A percentile compares a stretch with the other conserved stretches of the same genome.
Conservation (phyloP, 2,888 invertebrate genomes). For the Xestobium rufovillosum region DNA sequence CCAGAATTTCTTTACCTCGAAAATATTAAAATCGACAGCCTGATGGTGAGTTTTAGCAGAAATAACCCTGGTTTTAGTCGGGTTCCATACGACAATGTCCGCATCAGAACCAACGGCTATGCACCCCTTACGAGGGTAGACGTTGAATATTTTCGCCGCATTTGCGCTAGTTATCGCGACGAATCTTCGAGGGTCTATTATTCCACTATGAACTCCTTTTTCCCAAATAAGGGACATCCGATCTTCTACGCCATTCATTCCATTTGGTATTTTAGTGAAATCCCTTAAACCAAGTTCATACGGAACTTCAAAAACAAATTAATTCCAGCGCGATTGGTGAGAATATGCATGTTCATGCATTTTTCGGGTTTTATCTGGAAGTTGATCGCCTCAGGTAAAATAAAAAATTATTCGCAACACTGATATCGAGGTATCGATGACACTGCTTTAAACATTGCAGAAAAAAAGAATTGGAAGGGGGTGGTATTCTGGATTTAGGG, state of each 20-base stretch:
- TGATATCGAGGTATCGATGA: no score
- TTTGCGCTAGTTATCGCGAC: constrained; percentile 94
- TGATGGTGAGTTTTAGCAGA: constrained; percentile 89
- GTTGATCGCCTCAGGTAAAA: constrained; percentile 61
- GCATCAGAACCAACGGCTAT: constrained; percentile 92
- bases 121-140: constrained; percentile 93
- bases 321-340: constrained; percentile 62
- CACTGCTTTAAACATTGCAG: no score
- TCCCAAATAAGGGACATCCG: constrained; percentile 97
- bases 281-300: constrained; percentile 82
- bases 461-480: constrained; percentile 58
- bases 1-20: constrained; percentile 61
- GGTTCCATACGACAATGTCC: constrained; percentile 96
- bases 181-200: constrained; percentile 87
- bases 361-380: constrained; percentile 59
- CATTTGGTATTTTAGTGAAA: constrained; percentile 92
- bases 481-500: constrained; percentile 68
- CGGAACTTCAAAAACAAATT: constrained; percentile 68
- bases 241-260: constrained; percentile 96
- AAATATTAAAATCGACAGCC: constrained; percentile 93
- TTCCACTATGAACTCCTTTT: constrained; percentile 82
- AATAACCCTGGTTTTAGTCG: constrained; percentile 73
- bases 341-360: constrained; percentile 56
- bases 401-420: no score
- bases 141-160: constrained; percentile 95